A percentile compares a stretch with the other conserved stretches of the same genome.
These are phyloP conservation scores for Sebastes matsubarae DNA, from an alignment of 2,797 vertebrate species.

Conservation along the genomic window DNA sequence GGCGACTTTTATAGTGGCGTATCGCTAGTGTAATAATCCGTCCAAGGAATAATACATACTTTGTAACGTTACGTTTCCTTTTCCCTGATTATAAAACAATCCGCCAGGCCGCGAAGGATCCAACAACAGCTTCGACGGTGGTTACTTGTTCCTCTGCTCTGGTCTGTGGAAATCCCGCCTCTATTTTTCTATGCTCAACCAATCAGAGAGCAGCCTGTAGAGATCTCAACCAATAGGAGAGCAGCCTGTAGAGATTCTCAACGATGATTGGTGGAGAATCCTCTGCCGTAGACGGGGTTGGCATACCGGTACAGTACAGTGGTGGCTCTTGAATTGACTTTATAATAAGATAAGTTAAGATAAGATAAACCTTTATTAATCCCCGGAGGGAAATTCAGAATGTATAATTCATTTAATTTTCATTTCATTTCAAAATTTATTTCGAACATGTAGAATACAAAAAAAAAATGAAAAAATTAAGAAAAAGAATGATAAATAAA, in stretches of 20 bases:
- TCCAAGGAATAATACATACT: constrained; percentile 9
- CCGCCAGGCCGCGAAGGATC: constrained; percentile 64
- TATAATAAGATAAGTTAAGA: neutral
- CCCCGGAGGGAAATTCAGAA: too few species aligned
- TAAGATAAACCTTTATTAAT: too few species aligned
- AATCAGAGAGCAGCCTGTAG: constrained; percentile 29
- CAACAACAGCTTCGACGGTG: constrained; percentile 27
- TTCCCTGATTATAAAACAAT: constrained; percentile 25
- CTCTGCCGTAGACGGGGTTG: neutral
- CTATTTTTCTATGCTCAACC: constrained; percentile 19
- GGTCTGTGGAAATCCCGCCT: constrained; percentile 48
- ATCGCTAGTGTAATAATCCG: constrained; percentile 1
- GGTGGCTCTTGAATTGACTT: neutral
- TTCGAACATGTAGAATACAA: too few species aligned
- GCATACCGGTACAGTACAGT: neutral
- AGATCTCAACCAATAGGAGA: constrained; percentile 52
- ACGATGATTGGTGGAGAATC: constrained; percentile 44
- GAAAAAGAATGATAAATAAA: too few species aligned
- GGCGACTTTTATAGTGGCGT: constrained; percentile 10
- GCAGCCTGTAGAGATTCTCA: neutral
- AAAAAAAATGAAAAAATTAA: too few species aligned
- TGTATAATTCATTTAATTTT: too few species aligned
- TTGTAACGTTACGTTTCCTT: constrained; percentile 25
- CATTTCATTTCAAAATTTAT: too few species aligned
- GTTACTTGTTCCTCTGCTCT: constrained; percentile 9